phyloP scores from a whole-genome alignment of 2,888 invertebrate species.

The Drosophila longiperda region DNA sequence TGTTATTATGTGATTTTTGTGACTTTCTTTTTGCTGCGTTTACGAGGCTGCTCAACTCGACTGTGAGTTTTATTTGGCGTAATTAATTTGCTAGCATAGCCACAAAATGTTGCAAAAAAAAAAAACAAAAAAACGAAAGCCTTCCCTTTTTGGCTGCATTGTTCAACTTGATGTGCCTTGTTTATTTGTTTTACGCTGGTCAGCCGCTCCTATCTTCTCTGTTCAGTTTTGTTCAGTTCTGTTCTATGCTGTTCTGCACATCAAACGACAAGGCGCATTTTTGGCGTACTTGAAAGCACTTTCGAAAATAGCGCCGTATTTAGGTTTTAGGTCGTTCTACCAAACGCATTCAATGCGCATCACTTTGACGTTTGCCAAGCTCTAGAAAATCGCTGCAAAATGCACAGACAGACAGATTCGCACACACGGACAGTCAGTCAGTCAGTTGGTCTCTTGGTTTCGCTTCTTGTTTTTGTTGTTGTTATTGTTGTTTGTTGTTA shows the following conservation, averaged over 20 bases:
- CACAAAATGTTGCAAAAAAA: constrained; percentile 34
- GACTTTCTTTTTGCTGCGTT: constrained; percentile 50
- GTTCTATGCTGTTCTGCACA: constrained; percentile 34
- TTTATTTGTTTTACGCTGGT: constrained; percentile 52
- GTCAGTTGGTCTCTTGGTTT: constrained; percentile 39
- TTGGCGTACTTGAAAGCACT: constrained; percentile 67
- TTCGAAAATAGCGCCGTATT: constrained; percentile 74
- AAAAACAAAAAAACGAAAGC: constrained; percentile 27
- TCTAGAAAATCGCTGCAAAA: constrained; percentile 53
- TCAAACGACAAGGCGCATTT: constrained; percentile 67
- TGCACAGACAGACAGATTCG: constrained; percentile 28
- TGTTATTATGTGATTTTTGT: constrained; percentile 46
- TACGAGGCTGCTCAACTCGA: constrained; percentile 36
- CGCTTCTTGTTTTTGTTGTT: background rate
- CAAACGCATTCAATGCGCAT: constrained; percentile 69
- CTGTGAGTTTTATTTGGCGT: constrained; percentile 41
- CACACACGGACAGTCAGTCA: constrained; percentile 37
- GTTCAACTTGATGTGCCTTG: constrained; percentile 49
- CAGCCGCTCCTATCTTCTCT: constrained; percentile 34
- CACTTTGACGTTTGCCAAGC: constrained; percentile 72
- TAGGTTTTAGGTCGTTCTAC: constrained; percentile 74
- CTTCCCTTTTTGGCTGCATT: constrained; percentile 52
- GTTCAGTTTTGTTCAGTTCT: background rate
- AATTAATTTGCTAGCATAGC: constrained; percentile 61
- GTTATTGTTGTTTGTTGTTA: background rate